Conservation (phyloP, 2,797 vertebrate genomes). For the Melanitta fusca region DNA sequence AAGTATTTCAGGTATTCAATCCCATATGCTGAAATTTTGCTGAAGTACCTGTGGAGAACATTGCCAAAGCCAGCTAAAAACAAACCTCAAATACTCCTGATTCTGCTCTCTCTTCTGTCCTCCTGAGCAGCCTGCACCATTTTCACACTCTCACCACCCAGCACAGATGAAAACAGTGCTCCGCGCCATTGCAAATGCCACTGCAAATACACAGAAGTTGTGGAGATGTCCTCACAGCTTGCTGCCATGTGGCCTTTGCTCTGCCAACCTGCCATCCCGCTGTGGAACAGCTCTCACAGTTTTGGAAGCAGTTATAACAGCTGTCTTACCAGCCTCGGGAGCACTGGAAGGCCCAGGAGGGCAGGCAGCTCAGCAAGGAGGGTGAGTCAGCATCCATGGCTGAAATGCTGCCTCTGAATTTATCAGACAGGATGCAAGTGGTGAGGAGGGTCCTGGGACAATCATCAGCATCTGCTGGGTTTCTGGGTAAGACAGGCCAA, state of each 20-base stretch:
- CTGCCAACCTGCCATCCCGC: slow-evolving; percentile 30
- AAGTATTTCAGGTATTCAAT: not conserved
- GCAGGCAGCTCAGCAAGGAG: not conserved
- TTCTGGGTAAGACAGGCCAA: not conserved
- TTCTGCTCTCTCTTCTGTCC: not conserved
- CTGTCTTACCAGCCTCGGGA: slow-evolving; percentile 9
- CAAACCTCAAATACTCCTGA: not conserved
- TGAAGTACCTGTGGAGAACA: not conserved
- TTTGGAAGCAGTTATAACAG: not conserved
- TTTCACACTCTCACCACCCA: not conserved
- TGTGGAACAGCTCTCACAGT: not conserved
- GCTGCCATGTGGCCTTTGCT: slow-evolving; percentile 29
- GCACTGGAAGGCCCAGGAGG: not conserved
- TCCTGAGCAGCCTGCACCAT: not conserved
- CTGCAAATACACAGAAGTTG: slow-evolving; percentile 31
- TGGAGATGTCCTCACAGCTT: slow-evolving; percentile 44
- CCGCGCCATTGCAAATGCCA: slow-evolving; percentile 4
- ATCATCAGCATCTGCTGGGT: not conserved
- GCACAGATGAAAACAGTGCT: not conserved
- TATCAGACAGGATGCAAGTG: not conserved
- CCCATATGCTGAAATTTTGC: not conserved
- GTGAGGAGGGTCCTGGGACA: not conserved
- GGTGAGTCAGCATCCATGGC: not conserved
- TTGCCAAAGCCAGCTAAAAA: not conserved
- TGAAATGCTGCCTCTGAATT: not conserved